Evolutionary conservation across 2,888 invertebrate species (phyloP).

Genomic region (Dicyrtoma fusca): DNA sequence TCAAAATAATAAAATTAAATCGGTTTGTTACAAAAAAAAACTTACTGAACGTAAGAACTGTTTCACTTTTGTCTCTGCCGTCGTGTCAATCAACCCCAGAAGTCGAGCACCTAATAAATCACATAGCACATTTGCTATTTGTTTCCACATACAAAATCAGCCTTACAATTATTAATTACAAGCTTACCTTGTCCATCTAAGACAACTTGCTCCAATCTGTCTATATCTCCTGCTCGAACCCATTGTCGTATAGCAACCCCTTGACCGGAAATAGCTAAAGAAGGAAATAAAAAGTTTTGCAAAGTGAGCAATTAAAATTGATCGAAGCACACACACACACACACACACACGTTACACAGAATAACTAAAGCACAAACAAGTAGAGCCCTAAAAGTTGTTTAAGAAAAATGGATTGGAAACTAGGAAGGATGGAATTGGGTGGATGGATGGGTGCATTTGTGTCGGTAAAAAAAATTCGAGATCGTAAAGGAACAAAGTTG

Average conservation of each 20-base stretch:
- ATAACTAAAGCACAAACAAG: too few relatives aligned
- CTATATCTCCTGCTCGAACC: conserved; percentile 68
- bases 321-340: conserved; percentile 1
- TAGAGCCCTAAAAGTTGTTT: too few relatives aligned
- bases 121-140: neutral
- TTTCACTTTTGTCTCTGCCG: conserved; percentile 67
- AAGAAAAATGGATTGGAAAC: too few relatives aligned
- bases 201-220: conserved; percentile 69
- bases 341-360: neutral
- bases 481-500: too few relatives aligned
- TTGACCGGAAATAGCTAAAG: conserved; percentile 48
- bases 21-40: too few relatives aligned
- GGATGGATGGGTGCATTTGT: too few relatives aligned
- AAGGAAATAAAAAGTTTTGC: neutral
- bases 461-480: too few relatives aligned
- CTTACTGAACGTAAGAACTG: conserved; percentile 68
- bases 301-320: neutral
- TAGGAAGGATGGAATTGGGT: too few relatives aligned
- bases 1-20: too few relatives aligned
- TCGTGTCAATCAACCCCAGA: conserved; percentile 65
- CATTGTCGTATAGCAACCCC: conserved; percentile 63
- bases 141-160: neutral
- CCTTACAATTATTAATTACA: neutral
- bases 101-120: conserved; percentile 67
- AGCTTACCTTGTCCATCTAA: conserved; percentile 66